These are phyloP conservation scores for Taxidea taxus DNA, from an alignment of 2,113 vertebrate genomes.

Conservation along the genomic window DNA sequence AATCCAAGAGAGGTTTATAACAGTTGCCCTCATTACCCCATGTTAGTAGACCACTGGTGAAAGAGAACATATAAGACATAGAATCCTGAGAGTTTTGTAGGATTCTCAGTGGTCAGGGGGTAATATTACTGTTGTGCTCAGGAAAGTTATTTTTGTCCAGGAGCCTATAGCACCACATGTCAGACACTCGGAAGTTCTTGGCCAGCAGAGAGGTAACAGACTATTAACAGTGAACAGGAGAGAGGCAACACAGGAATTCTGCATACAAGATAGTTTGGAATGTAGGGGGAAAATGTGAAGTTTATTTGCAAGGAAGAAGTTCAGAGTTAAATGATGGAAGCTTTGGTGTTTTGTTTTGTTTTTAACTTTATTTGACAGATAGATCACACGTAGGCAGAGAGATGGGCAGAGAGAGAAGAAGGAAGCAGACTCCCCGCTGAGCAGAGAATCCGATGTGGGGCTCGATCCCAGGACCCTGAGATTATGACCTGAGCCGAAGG, in stretches of 20 bases:
- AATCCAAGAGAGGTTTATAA: not conserved
- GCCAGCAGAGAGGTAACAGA: not conserved
- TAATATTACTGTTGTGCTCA: not conserved
- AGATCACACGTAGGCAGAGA: too few relatives aligned
- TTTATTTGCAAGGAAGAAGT: not conserved
- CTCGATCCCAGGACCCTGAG: too few relatives aligned
- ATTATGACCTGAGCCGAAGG: too few relatives aligned
- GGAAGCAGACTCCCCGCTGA: too few relatives aligned
- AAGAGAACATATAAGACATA: not conserved
- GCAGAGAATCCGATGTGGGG: too few relatives aligned
- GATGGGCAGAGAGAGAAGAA: too few relatives aligned
- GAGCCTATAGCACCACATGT: not conserved
- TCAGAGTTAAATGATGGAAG: not conserved
- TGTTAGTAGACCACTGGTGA: not conserved
- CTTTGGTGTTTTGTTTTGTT: too few relatives aligned
- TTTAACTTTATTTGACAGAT: too few relatives aligned
- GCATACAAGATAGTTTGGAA: not conserved
- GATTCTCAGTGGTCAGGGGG: not conserved
- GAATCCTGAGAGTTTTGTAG: not conserved
- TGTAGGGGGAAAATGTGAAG: not conserved
- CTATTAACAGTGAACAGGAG: not conserved
- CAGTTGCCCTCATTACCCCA: not conserved
- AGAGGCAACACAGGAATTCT: not conserved
- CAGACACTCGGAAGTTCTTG: not conserved
- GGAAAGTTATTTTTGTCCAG: not conserved